These are phyloP conservation scores for Lycophotia porphyrea DNA, from an alignment of 2,888 invertebrate genomes.

Conservation along the genomic window DNA sequence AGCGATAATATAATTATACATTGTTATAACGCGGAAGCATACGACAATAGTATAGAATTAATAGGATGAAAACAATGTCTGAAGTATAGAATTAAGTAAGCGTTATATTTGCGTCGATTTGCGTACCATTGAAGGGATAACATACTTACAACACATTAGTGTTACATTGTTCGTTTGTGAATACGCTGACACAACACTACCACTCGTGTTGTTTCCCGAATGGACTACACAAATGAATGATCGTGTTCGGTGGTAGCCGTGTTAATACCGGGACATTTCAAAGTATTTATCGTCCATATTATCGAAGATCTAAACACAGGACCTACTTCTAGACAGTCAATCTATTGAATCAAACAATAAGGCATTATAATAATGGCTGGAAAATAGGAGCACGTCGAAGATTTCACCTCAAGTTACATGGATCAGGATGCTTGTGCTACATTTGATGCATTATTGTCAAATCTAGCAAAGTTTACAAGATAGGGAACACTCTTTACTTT, in stretches of 20 bases:
- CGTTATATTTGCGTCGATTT: constrained; percentile 85
- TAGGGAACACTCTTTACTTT: constrained; percentile 77
- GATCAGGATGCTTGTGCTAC: constrained; percentile 78
- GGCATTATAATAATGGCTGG: constrained; percentile 78
- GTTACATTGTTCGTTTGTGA: constrained; percentile 81
- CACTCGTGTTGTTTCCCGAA: constrained; percentile 81
- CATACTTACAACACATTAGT: constrained; percentile 89
- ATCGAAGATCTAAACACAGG: constrained; percentile 83
- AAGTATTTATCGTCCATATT: constrained; percentile 70
- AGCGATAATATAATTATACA: constrained; percentile 86
- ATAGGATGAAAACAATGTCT: constrained; percentile 87
- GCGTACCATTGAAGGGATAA: constrained; percentile 85
- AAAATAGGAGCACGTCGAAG: constrained; percentile 61
- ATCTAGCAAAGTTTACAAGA: constrained; percentile 82
- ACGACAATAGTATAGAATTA: constrained; percentile 88
- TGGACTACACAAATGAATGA: constrained; percentile 84
- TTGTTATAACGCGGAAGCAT: constrained; percentile 89
- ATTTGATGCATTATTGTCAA: constrained; percentile 77
- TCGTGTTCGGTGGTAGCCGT: constrained; percentile 72
- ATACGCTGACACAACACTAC: constrained; percentile 79
- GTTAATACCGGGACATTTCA: constrained; percentile 69
- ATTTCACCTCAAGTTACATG: constrained; percentile 62
- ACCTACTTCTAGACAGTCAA: constrained; percentile 85
- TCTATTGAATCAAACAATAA: constrained; percentile 80
- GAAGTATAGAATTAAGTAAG: constrained; percentile 86